Percentiles rank a stretch among this genome's conserved stretches.
Evolutionary conservation across 2,113 vertebrate species (phyloP).

Genomic region (Montifringilla adamsi): DNA sequence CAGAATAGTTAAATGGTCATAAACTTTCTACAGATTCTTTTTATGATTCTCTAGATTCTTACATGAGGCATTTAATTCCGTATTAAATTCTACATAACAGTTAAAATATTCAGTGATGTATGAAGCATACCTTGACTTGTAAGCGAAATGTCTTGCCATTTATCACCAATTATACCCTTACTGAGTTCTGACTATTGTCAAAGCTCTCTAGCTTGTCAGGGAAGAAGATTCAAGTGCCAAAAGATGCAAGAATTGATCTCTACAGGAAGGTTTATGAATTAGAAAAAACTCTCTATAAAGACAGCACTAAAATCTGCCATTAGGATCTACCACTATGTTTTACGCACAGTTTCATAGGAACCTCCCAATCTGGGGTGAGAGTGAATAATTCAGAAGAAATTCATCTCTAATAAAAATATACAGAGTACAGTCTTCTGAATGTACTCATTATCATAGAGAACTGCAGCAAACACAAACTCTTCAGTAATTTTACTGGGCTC

Average conservation of each 20-base stretch:
- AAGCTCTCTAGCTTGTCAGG: neutral
- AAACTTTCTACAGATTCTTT: neutral
- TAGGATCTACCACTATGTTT: neutral
- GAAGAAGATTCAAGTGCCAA: neutral
- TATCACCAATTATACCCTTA: constrained; percentile 12
- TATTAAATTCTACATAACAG: neutral
- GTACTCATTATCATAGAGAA: neutral
- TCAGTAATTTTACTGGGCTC: neutral
- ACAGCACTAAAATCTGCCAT: neutral
- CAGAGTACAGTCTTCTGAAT: neutral
- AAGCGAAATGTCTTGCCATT: constrained; percentile 10
- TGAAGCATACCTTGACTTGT: neutral
- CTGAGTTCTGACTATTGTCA: constrained; percentile 8
- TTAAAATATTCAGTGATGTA: neutral
- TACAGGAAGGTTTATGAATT: neutral
- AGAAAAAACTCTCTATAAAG: neutral
- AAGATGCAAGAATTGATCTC: neutral
- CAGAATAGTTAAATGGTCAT: neutral
- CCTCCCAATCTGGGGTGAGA: neutral
- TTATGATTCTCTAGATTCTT: neutral
- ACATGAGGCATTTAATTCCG: neutral
- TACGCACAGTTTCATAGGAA: neutral
- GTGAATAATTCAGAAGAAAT: neutral
- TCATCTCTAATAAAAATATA: neutral
- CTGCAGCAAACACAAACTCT: neutral